These are phyloP conservation scores for Heterodera filipjevi DNA, from an alignment of 2,888 invertebrate species.

Conservation along the genomic window DNA sequence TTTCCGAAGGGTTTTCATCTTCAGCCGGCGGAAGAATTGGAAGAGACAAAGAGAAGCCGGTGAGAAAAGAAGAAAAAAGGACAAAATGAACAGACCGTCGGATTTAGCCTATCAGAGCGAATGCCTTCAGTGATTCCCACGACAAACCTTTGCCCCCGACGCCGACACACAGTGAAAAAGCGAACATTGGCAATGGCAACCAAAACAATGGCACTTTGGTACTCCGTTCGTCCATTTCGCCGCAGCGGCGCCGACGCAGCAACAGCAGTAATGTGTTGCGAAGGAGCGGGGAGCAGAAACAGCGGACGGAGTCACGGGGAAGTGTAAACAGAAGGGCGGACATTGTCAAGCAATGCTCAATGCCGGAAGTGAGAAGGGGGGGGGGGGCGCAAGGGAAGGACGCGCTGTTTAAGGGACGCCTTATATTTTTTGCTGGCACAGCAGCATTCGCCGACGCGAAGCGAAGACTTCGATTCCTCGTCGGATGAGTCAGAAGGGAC, in stretches of 20 bases:
- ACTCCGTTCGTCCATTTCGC: constrained; percentile 23
- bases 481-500: constrained; percentile 22
- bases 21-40: background rate
- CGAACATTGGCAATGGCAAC: constrained; percentile 11
- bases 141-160: constrained; percentile 28
- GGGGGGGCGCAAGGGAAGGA: constrained; percentile 1
- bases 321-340: constrained; percentile 35
- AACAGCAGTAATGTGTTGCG: constrained; percentile 36
- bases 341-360: constrained; percentile 51
- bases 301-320: constrained; percentile 15
- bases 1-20: constrained; percentile 12
- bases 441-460: constrained; percentile 7
- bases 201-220: constrained; percentile 22
- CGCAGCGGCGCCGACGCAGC: constrained; percentile 24
- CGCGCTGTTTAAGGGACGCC: background rate
- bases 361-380: constrained; percentile 53
- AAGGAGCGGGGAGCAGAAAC: constrained; percentile 27
- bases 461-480: constrained; percentile 7
- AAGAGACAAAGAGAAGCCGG: background rate
- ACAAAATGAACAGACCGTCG: background rate
- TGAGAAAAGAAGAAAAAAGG: background rate
- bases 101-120: background rate
- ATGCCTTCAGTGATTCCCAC: constrained; percentile 8
- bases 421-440: background rate
- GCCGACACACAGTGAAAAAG: background rate